A percentile compares a stretch with the other conserved stretches of the same genome.
Evolutionary conservation across 1,140 invertebrate species (phyloP).

Genomic region (Drosophila arawakana): DNA sequence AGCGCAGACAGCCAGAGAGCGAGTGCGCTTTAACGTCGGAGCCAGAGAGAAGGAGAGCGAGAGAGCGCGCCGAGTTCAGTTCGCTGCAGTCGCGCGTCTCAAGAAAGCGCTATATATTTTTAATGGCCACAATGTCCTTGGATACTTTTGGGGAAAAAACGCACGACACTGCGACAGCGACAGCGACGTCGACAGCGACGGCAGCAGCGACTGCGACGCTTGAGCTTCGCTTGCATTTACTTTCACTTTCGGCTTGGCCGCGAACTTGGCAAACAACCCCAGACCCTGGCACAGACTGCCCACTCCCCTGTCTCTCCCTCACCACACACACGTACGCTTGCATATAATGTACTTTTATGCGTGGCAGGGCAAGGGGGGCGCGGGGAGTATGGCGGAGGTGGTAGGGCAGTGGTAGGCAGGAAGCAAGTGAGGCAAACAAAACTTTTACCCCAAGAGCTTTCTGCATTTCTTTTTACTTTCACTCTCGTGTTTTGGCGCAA

Average conservation of each 20-base stretch:
- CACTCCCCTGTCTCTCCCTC: neutral
- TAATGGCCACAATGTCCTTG: constrained; percentile 84
- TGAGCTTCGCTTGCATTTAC: constrained; percentile 70
- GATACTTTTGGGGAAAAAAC: constrained; percentile 50
- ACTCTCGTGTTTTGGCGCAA: constrained; percentile 35
- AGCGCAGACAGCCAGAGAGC: constrained; percentile 11
- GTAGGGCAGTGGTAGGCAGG: too few species aligned
- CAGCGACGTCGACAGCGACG: constrained; percentile 22
- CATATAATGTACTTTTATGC: constrained; percentile 76
- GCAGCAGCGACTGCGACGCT: constrained; percentile 20
- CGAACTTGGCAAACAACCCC: constrained; percentile 58
- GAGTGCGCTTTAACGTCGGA: constrained; percentile 9
- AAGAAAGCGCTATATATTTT: constrained; percentile 75
- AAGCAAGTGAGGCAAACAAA: constrained; percentile 29
- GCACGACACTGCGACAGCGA: constrained; percentile 26
- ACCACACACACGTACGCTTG: constrained; percentile 47
- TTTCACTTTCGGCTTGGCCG: constrained; percentile 70
- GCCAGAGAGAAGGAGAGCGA: constrained; percentile 23
- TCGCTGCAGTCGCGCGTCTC: constrained; percentile 60
- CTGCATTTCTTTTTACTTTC: constrained; percentile 65
- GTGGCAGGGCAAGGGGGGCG: too few species aligned
- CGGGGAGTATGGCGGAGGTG: neutral
- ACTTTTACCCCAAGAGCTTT: constrained; percentile 80
- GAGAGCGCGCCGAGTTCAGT: constrained; percentile 36
- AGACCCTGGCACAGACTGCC: constrained; percentile 26